These are phyloP conservation scores for Macrosteles quadrilineatus DNA, from an alignment of 1,140 invertebrate genomes.

Conservation along the genomic window DNA sequence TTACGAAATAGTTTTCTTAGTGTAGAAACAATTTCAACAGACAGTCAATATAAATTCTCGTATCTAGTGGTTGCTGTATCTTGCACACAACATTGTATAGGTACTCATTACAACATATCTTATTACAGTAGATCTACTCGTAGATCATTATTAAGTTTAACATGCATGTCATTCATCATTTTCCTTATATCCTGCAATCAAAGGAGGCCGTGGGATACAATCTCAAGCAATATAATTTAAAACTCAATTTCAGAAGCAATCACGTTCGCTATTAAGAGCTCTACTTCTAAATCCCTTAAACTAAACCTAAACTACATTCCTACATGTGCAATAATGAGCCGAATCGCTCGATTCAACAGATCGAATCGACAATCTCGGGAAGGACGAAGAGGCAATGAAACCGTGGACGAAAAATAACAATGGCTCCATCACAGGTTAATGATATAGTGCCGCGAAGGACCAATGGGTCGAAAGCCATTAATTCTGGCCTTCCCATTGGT, in stretches of 20 bases:
- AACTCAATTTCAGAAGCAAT: constrained; percentile 1
- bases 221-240: background rate
- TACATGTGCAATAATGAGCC: background rate
- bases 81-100: too few species aligned
- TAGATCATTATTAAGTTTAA: too few species aligned
- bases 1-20: too few species aligned
- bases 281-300: background rate
- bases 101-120: too few species aligned
- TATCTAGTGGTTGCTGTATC: too few species aligned
- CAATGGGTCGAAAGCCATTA: constrained; percentile 23
- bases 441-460: background rate
- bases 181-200: too few species aligned
- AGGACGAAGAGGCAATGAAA: constrained; percentile 2
- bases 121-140: too few species aligned
- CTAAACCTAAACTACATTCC: background rate
- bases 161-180: too few species aligned
- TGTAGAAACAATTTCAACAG: too few species aligned
- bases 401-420: constrained; percentile 16
- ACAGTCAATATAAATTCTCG: too few species aligned
- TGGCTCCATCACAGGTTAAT: constrained; percentile 24
- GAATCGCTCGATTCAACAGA: background rate
- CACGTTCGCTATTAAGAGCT: background rate
- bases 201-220: too few species aligned
- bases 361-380: background rate
- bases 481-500: constrained; percentile 26